These are phyloP conservation scores for Holothuria glaberrima DNA, from an alignment of 35 echinoderm and acorn worm species.

Conservation along the genomic window DNA sequence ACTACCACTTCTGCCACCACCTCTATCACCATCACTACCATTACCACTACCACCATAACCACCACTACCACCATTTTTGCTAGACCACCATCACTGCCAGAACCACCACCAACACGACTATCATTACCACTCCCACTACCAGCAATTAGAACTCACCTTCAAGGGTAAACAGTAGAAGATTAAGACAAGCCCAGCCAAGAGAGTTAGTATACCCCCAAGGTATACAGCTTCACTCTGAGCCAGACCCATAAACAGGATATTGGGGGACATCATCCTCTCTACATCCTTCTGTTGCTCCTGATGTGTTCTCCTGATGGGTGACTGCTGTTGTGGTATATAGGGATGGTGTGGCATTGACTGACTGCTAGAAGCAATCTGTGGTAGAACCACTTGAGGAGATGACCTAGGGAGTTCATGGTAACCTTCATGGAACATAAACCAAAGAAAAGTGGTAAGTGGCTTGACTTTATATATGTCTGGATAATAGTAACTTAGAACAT, in stretches of 20 bases:
- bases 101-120: no score
- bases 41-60: no score
- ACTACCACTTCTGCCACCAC: no score
- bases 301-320: background rate
- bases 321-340: background rate
- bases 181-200: slow-evolving; percentile 66
- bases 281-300: background rate
- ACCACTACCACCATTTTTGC: no score
- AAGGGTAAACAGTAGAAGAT: slow-evolving; percentile 79
- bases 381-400: slow-evolving; percentile 6
- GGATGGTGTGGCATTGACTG: background rate
- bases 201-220: slow-evolving; percentile 80
- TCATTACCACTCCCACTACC: no score
- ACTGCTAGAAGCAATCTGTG: slow-evolving; percentile 2
- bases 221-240: slow-evolving; percentile 75
- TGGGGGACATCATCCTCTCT: background rate
- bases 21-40: no score
- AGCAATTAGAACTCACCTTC: slow-evolving; percentile 52
- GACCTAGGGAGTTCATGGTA: slow-evolving; percentile 1
- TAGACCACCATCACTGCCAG: no score
- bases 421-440: background rate
- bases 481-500: no score
- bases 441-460: background rate
- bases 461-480: no score
- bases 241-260: slow-evolving; percentile 49